phyloP scores from a whole-genome alignment of 2,113 vertebrate species.

The Lipophrys pholis region DNA sequence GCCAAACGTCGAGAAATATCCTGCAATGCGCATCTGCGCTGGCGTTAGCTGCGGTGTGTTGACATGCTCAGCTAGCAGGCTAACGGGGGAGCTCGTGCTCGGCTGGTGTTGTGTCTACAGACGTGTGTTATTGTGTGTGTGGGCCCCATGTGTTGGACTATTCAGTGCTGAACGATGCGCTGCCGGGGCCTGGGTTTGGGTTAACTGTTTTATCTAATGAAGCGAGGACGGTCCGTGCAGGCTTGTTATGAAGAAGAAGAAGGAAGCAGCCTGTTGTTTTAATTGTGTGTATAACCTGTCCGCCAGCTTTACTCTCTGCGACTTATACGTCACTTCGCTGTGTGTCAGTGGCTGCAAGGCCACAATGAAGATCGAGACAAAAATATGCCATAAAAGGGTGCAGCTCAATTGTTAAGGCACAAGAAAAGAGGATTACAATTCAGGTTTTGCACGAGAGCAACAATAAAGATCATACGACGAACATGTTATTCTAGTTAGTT shows the following conservation, averaged over 20 bases:
- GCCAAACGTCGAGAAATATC: constrained; percentile 7
- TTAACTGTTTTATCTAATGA: constrained; percentile 8
- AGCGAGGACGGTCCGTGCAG: constrained; percentile 1
- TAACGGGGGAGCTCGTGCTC: constrained; percentile 40
- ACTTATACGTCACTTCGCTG: too few relatives aligned
- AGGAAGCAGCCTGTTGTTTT: not conserved
- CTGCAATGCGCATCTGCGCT: constrained; percentile 42
- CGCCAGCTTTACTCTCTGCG: not conserved
- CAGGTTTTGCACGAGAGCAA: too few relatives aligned
- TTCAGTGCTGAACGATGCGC: not conserved
- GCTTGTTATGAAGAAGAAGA: constrained; percentile 46
- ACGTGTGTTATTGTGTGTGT: not conserved
- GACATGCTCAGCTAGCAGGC: constrained; percentile 47
- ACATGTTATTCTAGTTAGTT: too few relatives aligned
- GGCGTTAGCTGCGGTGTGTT: constrained; percentile 28
- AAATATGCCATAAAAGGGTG: not conserved
- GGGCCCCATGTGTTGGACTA: not conserved
- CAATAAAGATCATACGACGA: too few relatives aligned
- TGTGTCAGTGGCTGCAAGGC: not conserved
- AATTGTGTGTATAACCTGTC: not conserved
- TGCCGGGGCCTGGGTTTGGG: constrained; percentile 8
- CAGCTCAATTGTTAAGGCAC: too few relatives aligned
- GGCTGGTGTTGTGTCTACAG: not conserved
- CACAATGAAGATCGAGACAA: not conserved
- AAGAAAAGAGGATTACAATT: too few relatives aligned